Percentiles rank a stretch among this genome's conserved stretches.
These are phyloP conservation scores for Diaprepes abbreviatus DNA, from an alignment of 2,888 invertebrate species.

Conservation along the genomic window DNA sequence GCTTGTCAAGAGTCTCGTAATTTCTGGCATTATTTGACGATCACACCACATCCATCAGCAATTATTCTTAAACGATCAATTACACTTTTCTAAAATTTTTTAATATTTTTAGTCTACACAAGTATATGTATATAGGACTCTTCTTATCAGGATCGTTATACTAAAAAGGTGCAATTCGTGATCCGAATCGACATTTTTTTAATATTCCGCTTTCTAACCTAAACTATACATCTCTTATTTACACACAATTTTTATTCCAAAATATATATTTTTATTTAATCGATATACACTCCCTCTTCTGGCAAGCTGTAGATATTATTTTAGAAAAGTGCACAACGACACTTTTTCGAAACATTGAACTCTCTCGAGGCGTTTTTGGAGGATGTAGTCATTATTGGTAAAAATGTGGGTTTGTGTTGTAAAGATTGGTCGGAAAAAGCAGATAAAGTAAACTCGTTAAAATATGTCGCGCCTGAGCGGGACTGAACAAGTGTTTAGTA, in stretches of 20 bases:
- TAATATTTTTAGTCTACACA: slow-evolving; percentile 11
- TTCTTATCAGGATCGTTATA: neutral
- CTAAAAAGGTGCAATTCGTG: neutral
- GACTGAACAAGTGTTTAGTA: too few relatives aligned
- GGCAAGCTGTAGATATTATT: slow-evolving; percentile 15
- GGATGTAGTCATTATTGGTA: slow-evolving; percentile 15
- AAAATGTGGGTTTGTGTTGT: neutral
- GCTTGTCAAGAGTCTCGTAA: too few relatives aligned
- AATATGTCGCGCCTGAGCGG: too few relatives aligned
- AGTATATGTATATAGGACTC: slow-evolving; percentile 7
- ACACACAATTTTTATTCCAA: slow-evolving; percentile 46
- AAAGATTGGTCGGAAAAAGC: too few relatives aligned
- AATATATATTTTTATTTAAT: slow-evolving; percentile 26
- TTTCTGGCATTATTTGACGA: neutral
- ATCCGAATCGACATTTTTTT: neutral
- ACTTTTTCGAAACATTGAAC: neutral
- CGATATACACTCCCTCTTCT: slow-evolving; percentile 7
- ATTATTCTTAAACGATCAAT: neutral
- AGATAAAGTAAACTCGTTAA: too few relatives aligned
- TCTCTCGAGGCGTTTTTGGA: neutral
- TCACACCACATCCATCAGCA: neutral
- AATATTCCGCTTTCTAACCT: slow-evolving; percentile 1
- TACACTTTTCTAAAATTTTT: slow-evolving; percentile 32
- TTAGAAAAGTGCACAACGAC: slow-evolving; percentile 31
- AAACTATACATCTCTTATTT: slow-evolving; percentile 48